Percentiles rank a stretch among this genome's conserved stretches.
Evolutionary conservation across 2,797 vertebrate species (phyloP).

Genomic region (Gobionotothen gibberifrons): DNA sequence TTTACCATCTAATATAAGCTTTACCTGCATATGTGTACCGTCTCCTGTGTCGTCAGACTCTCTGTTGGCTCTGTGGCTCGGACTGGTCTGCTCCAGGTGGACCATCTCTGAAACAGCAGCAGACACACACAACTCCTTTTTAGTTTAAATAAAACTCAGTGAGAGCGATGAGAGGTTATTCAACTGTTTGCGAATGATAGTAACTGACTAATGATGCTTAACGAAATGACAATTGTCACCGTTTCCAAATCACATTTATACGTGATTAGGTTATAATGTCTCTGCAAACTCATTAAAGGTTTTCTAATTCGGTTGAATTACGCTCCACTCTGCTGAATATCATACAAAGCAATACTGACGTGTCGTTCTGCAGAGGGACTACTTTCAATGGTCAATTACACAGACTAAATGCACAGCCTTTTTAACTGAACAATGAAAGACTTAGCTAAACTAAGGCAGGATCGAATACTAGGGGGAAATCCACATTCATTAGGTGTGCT

Average conservation of each 20-base stretch:
- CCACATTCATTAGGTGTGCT: background rate
- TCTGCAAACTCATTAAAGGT: background rate
- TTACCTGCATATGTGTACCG: slow-evolving; percentile 76
- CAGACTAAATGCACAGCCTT: background rate
- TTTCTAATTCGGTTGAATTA: background rate
- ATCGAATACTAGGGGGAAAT: background rate
- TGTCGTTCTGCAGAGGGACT: background rate
- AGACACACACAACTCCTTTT: slow-evolving; percentile 25
- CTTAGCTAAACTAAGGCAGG: background rate
- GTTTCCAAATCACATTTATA: background rate
- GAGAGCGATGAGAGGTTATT: background rate
- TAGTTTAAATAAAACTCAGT: background rate
- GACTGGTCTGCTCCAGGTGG: slow-evolving; percentile 88
- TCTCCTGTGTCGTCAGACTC: slow-evolving; percentile 87
- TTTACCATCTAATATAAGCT: background rate
- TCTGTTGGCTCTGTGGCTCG: slow-evolving; percentile 77
- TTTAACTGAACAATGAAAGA: background rate
- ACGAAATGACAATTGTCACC: slow-evolving; percentile 5
- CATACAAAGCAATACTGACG: background rate
- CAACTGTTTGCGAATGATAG: background rate
- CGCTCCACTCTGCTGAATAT: background rate
- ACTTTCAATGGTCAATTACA: background rate
- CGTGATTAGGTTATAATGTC: background rate
- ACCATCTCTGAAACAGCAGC: slow-evolving; percentile 87
- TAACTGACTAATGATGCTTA: slow-evolving; percentile 12